These are phyloP conservation scores for Diachasmimorpha longicaudata DNA, from an alignment of 1,140 invertebrate species.

Conservation along the genomic window DNA sequence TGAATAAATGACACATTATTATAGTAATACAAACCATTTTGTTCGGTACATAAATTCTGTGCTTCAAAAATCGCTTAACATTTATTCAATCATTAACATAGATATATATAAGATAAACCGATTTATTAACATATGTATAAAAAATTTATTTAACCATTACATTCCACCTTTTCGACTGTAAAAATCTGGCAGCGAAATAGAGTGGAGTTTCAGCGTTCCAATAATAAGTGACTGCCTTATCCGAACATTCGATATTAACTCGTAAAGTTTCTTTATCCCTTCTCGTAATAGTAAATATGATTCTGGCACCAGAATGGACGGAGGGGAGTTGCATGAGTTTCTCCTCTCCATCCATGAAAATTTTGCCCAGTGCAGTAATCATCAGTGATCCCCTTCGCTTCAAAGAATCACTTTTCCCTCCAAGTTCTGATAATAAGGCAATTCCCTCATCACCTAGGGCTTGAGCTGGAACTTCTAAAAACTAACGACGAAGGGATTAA, in stretches of 20 bases:
- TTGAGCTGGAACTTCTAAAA: conserved; percentile 34
- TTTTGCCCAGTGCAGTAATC: conserved; percentile 39
- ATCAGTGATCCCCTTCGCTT: conserved; percentile 31
- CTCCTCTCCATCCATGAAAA: conserved; percentile 41
- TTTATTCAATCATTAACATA: no score
- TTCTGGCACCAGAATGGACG: conserved; percentile 29
- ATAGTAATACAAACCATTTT: not conserved
- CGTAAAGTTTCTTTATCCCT: conserved; percentile 34
- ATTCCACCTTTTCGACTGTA: conserved; percentile 35
- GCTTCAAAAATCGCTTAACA: no score
- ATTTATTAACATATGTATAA: not conserved
- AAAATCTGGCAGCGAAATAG: conserved; percentile 38
- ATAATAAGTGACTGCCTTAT: conserved; percentile 43
- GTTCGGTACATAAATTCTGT: no score
- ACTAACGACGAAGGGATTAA: conserved; percentile 26
- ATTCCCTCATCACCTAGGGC: conserved; percentile 35
- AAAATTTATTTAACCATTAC: conserved; percentile 27
- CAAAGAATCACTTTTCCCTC: conserved; percentile 27
- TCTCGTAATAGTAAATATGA: conserved; percentile 31
- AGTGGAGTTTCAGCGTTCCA: conserved; percentile 39
- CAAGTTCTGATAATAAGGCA: conserved; percentile 30
- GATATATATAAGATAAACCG: no score
- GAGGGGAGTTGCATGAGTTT: conserved; percentile 40
- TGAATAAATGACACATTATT: not conserved
- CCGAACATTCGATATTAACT: conserved; percentile 39